Evolutionary conservation across 2,888 invertebrate species (phyloP).

Genomic region (Fissipunctia ypsillon): DNA sequence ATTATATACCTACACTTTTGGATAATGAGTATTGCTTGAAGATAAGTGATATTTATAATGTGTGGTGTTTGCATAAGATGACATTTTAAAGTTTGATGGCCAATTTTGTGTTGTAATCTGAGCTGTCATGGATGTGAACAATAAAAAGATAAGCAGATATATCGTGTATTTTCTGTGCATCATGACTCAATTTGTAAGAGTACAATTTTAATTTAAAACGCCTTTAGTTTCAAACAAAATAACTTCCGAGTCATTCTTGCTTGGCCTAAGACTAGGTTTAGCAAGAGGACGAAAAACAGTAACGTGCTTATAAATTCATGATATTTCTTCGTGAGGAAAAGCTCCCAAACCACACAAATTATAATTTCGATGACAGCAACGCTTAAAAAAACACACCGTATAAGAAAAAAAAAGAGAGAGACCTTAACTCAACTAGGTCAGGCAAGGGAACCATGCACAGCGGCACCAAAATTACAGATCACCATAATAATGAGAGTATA

Average conservation of each 20-base stretch:
- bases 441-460: slow-evolving; percentile 60
- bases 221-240: background rate
- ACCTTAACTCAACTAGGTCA: slow-evolving; percentile 63
- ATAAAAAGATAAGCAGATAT: slow-evolving; percentile 19
- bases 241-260: background rate
- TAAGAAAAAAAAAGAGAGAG: slow-evolving; percentile 42
- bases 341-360: background rate
- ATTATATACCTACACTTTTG: slow-evolving; percentile 35
- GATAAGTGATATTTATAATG: slow-evolving; percentile 42
- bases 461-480: slow-evolving; percentile 76
- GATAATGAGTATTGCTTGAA: slow-evolving; percentile 31
- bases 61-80: slow-evolving; percentile 43
- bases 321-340: background rate
- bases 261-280: background rate
- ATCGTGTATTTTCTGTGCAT: background rate
- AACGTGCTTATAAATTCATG: background rate
- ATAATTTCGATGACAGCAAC: slow-evolving; percentile 8
- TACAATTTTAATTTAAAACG: background rate
- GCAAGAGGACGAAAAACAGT: background rate
- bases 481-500: slow-evolving; percentile 71
- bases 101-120: slow-evolving; percentile 32
- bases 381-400: slow-evolving; percentile 11
- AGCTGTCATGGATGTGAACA: slow-evolving; percentile 11
- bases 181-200: background rate
- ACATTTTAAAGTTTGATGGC: slow-evolving; percentile 27